Base-by-base conservation (phyloP, 2,113 vertebrate genomes). In the Triplophysa rosa region DNA sequence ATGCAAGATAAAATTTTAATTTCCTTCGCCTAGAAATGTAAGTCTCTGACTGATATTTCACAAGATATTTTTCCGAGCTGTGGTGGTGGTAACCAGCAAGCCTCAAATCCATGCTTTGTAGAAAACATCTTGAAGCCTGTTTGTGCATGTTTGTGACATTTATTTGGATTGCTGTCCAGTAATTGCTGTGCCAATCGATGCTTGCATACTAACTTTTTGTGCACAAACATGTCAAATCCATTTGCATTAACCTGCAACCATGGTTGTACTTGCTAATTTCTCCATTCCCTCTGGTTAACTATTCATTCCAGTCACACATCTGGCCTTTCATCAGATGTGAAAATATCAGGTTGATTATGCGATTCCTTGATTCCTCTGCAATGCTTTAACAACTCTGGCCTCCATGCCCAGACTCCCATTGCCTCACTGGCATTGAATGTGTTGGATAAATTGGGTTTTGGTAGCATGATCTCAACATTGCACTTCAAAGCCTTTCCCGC, bases 261-360 rank as follows among this genome's bases (percentile, higher is more conserved):
- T 24, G 23, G 56, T 49, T 54, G 3, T 71, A 2, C 16, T 33
- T 79, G 24, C 42, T 63, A 61, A 62, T 26, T 24, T 14, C 9
- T 61, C 3, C 7, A 21, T 61, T 61, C 37, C 42, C 42, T 52
- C 26, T 13, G 54, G 26, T 71, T 14, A 61, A 19, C 33, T 40
- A 63, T 64, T 54, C 2, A 70, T 64, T 71, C 67, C 58, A 37
- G 58, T 70, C 58, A 69, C 67, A 63, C 42, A 5, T 13, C 11
- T 45, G 24, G 17, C 33, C 54, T 61, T 52, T 78, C 7, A 79
- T 79, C 67, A 63, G 23, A 79, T 71, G 26, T 54, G 45, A 71
- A 71, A 79, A 64, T 21, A 63, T 62, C 67, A 79, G 26, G 13
- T 69, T 49, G 23, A 69, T 69, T 70, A 71, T 63, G 47, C 29